Evolutionary conservation across 2,797 vertebrate genomes (phyloP).

Genomic region (Eptatretus atami): DNA sequence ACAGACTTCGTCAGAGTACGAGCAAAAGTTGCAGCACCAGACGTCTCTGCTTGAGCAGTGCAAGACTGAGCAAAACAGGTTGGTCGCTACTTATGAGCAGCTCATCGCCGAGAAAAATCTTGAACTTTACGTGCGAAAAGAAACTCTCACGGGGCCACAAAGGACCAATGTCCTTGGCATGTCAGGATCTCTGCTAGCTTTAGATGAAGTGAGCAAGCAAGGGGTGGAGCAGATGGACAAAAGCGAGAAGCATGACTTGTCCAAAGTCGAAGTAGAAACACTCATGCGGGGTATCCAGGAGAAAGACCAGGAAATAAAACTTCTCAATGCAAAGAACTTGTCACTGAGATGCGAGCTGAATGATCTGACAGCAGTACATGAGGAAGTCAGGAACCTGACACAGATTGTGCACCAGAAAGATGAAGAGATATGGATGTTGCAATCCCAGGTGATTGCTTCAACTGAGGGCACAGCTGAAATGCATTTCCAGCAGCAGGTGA

Average conservation of each 20-base stretch:
- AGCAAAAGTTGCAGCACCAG: constrained; percentile 36
- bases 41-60: constrained; percentile 42
- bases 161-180: constrained; percentile 17
- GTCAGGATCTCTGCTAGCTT: constrained; percentile 27
- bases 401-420: constrained; percentile 72
- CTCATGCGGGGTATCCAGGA: constrained; percentile 68
- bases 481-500: constrained; percentile 65
- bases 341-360: constrained; percentile 47
- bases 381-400: constrained; percentile 59
- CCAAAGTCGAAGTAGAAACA: constrained; percentile 58
- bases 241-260: constrained; percentile 80
- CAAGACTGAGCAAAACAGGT: constrained; percentile 36
- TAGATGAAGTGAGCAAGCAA: constrained; percentile 52
- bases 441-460: constrained; percentile 27
- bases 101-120: constrained; percentile 44
- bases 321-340: constrained; percentile 67
- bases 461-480: constrained; percentile 24
- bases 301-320: constrained; percentile 65
- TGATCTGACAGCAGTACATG: constrained; percentile 35
- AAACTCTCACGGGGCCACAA: constrained; percentile 23
- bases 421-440: constrained; percentile 60
- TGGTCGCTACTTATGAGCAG: constrained; percentile 29
- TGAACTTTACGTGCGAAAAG: constrained; percentile 37
- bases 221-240: constrained; percentile 45
- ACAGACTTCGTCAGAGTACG: constrained; percentile 22